Conservation (phyloP, 2,888 invertebrate genomes). For the Idaea straminata region DNA sequence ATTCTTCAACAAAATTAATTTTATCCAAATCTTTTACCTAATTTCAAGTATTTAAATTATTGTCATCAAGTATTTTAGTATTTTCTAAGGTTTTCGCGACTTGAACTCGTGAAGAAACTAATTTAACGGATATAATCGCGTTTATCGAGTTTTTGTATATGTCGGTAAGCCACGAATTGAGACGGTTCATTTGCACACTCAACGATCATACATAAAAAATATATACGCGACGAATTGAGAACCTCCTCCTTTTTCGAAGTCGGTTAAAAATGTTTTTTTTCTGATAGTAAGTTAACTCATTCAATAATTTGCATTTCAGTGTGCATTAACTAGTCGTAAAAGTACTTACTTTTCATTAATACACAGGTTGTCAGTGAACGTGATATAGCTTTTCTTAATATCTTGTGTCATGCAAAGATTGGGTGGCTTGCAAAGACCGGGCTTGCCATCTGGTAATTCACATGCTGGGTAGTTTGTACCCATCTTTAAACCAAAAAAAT, state of each 20-base stretch:
- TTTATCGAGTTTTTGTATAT: no score
- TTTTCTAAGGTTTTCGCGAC: no score
- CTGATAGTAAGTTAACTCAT: neutral
- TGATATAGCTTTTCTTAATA: slow-evolving; percentile 78
- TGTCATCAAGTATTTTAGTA: neutral
- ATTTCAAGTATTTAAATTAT: neutral
- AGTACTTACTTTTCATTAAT: slow-evolving; percentile 82
- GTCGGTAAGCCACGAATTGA: neutral
- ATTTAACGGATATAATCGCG: neutral
- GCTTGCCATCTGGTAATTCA: slow-evolving; percentile 78
- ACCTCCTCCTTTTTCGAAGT: no score
- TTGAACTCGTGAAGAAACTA: no score
- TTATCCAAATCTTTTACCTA: neutral
- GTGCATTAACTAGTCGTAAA: neutral
- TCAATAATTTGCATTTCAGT: neutral
- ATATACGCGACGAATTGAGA: no score
- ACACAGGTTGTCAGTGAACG: slow-evolving; percentile 84
- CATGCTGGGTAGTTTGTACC: slow-evolving; percentile 77
- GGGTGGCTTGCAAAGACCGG: slow-evolving; percentile 84
- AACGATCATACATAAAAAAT: no score
- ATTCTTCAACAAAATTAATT: no score
- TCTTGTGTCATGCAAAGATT: slow-evolving; percentile 82
- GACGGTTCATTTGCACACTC: neutral
- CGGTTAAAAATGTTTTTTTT: no score
- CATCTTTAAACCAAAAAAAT: neutral